Evolutionary conservation across 2,888 invertebrate genomes (phyloP).

Genomic region (Ichneumoninae sp.): DNA sequence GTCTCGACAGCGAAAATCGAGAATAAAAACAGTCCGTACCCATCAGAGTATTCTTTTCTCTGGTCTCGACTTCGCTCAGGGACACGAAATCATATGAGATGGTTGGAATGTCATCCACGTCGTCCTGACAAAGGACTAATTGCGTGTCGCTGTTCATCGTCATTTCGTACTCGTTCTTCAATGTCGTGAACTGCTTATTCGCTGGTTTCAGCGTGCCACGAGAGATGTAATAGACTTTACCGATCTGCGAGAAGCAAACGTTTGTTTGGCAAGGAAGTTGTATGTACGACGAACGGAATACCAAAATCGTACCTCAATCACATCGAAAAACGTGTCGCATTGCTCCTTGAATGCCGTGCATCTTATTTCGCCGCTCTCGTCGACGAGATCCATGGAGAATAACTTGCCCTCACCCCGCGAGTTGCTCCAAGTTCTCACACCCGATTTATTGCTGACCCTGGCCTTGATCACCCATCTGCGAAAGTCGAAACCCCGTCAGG

Average conservation of each 20-base stretch:
- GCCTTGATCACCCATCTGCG: constrained; percentile 95
- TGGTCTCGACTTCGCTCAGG: constrained; percentile 89
- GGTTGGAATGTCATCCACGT: constrained; percentile 88
- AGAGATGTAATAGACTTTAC: constrained; percentile 94
- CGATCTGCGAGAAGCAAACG: constrained; percentile 85
- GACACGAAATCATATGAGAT: constrained; percentile 85
- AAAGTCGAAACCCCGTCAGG: neutral
- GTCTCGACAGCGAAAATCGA: neutral
- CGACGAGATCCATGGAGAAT: constrained; percentile 96
- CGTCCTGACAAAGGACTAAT: constrained; percentile 84
- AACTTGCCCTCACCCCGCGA: constrained; percentile 96
- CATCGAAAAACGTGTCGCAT: constrained; percentile 95
- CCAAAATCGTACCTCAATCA: constrained; percentile 89
- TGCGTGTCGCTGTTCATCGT: constrained; percentile 91
- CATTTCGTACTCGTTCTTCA: constrained; percentile 99
- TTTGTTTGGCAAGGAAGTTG: neutral
- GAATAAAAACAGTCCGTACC: constrained; percentile 86
- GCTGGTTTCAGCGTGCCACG: constrained; percentile 95
- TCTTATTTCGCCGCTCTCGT: constrained; percentile 97
- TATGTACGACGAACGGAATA: neutral
- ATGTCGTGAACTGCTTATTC: constrained; percentile 93
- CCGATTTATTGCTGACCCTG: constrained; percentile 92
- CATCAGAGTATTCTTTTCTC: constrained; percentile 88
- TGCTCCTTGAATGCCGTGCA: constrained; percentile 95
- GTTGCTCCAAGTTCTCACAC: constrained; percentile 95